phyloP scores from a whole-genome alignment of 1,140 invertebrate species.

The Sesamia nonagrioides region DNA sequence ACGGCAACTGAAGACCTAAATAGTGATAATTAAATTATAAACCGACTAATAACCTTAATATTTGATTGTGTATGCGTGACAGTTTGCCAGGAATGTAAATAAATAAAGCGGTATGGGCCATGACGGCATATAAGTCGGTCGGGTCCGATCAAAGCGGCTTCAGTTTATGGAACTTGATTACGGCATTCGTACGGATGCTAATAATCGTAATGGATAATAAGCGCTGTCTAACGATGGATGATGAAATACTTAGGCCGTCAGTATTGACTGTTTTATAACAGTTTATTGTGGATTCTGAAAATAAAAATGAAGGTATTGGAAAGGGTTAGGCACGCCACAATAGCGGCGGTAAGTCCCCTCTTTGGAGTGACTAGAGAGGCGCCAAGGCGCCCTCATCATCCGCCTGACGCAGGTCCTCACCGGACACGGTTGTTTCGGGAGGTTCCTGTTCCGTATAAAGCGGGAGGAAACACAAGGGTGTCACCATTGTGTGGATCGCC shows the following conservation, averaged over 20 bases:
- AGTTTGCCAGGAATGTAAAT: constrained; percentile 44
- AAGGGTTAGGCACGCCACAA: no score
- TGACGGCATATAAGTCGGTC: constrained; percentile 22
- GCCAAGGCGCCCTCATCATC: no score
- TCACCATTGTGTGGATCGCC: no score
- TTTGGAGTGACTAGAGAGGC: no score
- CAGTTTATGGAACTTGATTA: constrained; percentile 41
- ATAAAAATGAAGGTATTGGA: no score
- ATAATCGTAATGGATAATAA: constrained; percentile 40
- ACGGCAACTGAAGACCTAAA: constrained; percentile 17
- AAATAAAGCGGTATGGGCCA: constrained; percentile 32
- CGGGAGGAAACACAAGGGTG: no score
- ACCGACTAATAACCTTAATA: constrained; percentile 21
- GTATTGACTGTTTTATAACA: neutral
- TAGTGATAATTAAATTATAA: constrained; percentile 35
- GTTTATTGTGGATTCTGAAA: neutral
- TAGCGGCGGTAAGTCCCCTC: no score
- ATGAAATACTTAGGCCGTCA: neutral
- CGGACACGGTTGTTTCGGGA: no score
- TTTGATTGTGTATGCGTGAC: constrained; percentile 12
- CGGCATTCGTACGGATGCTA: constrained; percentile 36
- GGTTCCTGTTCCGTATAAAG: no score
- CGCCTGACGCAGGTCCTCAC: no score
- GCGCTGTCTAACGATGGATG: constrained; percentile 10
- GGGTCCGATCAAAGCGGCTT: constrained; percentile 28